These are phyloP conservation scores for Steatocranus sp. DNA, from an alignment of 2,797 vertebrate genomes.

Conservation along the genomic window DNA sequence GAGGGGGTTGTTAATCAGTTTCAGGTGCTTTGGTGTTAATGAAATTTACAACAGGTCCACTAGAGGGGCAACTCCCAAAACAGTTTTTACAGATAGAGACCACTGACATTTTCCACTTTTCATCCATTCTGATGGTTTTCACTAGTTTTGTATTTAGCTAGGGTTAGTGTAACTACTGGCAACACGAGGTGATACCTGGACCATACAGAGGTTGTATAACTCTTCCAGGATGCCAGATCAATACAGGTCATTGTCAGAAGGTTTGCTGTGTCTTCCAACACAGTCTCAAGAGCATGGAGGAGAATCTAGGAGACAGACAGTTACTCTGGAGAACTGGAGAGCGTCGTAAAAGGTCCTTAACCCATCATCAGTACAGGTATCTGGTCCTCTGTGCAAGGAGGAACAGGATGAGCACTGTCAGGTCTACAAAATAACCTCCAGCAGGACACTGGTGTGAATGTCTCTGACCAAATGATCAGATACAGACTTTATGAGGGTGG, in stretches of 20 bases:
- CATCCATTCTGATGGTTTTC: background rate
- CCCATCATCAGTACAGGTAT: background rate
- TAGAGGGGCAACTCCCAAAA: background rate
- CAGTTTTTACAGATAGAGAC: background rate
- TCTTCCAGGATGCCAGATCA: background rate
- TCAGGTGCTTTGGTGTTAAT: background rate
- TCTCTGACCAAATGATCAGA: background rate
- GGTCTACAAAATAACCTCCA: background rate
- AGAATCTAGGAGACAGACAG: background rate
- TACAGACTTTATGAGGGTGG: background rate
- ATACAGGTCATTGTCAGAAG: fast-evolving
- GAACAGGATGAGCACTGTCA: background rate
- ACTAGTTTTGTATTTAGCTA: background rate
- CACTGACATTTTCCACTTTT: background rate
- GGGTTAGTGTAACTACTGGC: background rate
- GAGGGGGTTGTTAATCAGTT: background rate
- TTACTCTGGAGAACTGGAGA: background rate
- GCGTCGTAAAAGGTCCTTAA: background rate
- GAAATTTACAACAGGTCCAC: background rate
- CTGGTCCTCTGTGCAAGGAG: background rate
- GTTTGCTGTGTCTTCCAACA: background rate
- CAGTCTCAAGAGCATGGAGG: background rate
- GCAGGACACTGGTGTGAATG: background rate
- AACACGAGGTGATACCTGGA: background rate
- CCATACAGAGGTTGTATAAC: background rate